These are phyloP conservation scores for Solenopsis invicta DNA, from an alignment of 1,140 invertebrate genomes.

Conservation along the genomic window DNA sequence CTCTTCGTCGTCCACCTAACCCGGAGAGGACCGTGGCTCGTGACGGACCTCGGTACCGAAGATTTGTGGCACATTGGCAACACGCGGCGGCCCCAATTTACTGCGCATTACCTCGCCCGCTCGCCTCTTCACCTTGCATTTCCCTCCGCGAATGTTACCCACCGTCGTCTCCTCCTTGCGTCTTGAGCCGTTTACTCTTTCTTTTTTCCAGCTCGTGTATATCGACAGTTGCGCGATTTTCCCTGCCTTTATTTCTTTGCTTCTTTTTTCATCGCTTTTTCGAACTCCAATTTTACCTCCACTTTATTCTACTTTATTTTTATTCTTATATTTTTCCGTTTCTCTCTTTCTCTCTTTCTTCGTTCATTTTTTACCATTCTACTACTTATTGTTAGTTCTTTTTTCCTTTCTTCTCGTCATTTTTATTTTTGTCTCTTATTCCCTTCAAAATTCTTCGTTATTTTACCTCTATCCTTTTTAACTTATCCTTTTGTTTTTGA, in stretches of 20 bases:
- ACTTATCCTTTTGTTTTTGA: background rate
- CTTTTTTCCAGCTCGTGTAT: slow-evolving; percentile 25
- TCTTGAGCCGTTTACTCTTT: slow-evolving; percentile 15
- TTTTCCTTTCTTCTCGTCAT: background rate
- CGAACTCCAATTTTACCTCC: slow-evolving; percentile 18
- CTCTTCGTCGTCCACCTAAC: slow-evolving; percentile 46
- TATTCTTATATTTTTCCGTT: background rate
- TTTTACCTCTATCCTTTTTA: background rate
- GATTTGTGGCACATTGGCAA: slow-evolving; percentile 77
- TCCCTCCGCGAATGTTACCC: slow-evolving; percentile 49
- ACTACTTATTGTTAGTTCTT: background rate
- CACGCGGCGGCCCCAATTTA: slow-evolving; percentile 78
- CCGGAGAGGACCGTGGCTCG: slow-evolving; percentile 54
- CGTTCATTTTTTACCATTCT: background rate
- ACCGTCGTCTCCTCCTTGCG: slow-evolving; percentile 66
- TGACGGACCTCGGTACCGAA: slow-evolving; percentile 63
- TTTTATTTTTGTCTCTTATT: background rate
- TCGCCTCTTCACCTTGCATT: slow-evolving; percentile 47
- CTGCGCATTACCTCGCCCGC: slow-evolving; percentile 72
- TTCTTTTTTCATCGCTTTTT: slow-evolving; percentile 5
- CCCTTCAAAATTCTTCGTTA: background rate
- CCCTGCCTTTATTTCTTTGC: background rate
- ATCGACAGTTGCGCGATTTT: slow-evolving; percentile 37
- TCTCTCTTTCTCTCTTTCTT: background rate
- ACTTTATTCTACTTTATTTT: background rate